Percentiles rank a stretch among this genome's conserved stretches.
These are phyloP conservation scores for Emys orbicularis DNA, from an alignment of 2,797 vertebrate species.

Conservation along the genomic window DNA sequence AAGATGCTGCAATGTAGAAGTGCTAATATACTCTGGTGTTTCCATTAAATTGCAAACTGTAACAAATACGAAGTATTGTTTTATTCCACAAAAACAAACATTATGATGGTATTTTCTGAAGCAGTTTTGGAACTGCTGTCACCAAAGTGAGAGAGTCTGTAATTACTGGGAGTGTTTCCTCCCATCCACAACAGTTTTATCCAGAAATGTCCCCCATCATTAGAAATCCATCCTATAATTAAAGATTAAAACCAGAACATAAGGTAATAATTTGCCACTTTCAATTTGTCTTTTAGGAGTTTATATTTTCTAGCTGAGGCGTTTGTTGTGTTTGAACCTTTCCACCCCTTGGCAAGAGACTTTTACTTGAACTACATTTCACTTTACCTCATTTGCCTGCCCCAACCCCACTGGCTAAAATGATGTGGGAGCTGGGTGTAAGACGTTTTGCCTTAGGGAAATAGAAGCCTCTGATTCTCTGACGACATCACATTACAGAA, in stretches of 20 bases:
- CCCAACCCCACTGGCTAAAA: neutral
- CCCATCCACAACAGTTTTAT: constrained; percentile 43
- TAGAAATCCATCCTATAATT: constrained; percentile 62
- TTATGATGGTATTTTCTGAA: constrained; percentile 32
- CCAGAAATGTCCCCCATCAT: neutral
- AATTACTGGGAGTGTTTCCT: constrained; percentile 43
- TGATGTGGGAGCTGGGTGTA: neutral
- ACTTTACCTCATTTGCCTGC: neutral
- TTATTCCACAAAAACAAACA: constrained; percentile 34
- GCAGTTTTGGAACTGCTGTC: constrained; percentile 30
- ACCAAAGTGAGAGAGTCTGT: neutral
- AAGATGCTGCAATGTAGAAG: neutral
- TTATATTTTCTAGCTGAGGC: neutral
- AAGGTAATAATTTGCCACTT: constrained; percentile 44
- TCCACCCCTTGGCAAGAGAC: constrained; percentile 3
- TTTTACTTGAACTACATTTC: constrained; percentile 10
- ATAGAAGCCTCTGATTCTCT: neutral
- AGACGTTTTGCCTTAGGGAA: neutral
- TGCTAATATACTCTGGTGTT: neutral
- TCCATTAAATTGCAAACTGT: neutral
- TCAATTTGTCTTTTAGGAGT: constrained; percentile 23
- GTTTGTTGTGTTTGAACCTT: constrained; percentile 9
- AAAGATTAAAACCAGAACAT: constrained; percentile 51
- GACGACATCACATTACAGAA: neutral
- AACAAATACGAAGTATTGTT: neutral